Percentiles rank a stretch among this genome's conserved stretches.
Evolutionary conservation across 2,113 vertebrate species (phyloP).

Genomic region (Calonectris borealis): DNA sequence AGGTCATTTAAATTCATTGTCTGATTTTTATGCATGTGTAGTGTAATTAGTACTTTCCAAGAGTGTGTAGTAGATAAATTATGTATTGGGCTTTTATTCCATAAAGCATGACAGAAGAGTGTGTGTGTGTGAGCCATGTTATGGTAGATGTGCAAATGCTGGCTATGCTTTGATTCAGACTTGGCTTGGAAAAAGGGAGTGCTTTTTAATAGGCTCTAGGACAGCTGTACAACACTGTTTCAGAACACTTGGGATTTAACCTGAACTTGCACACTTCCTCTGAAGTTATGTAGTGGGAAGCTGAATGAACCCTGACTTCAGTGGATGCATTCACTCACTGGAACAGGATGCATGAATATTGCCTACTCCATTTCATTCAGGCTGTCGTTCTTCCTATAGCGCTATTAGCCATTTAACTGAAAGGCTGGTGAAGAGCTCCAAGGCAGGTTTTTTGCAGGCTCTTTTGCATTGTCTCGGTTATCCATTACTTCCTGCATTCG

Average conservation of each 20-base stretch:
- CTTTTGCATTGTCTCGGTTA: conserved; percentile 35
- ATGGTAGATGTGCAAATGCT: not conserved
- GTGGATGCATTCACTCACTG: not conserved
- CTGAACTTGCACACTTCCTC: not conserved
- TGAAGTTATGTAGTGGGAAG: not conserved
- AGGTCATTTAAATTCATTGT: conserved; percentile 28
- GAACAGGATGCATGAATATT: not conserved
- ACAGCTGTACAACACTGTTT: not conserved
- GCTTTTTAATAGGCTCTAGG: not conserved
- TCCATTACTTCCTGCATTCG: conserved; percentile 23
- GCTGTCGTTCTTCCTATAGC: not conserved
- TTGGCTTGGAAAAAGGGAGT: not conserved
- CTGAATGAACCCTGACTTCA: not conserved
- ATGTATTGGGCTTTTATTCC: not conserved
- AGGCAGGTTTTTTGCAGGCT: conserved; percentile 41
- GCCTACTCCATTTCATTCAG: not conserved
- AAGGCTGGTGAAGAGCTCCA: not conserved
- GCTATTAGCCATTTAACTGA: not conserved
- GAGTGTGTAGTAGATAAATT: conserved; percentile 15
- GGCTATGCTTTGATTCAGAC: not conserved
- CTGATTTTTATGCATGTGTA: not conserved
- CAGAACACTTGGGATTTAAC: not conserved
- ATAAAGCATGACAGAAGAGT: not conserved
- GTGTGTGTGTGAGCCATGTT: not conserved
- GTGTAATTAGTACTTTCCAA: conserved; percentile 1